phyloP scores from a whole-genome alignment of 2,888 invertebrate genomes.

The Timema cristinae region DNA sequence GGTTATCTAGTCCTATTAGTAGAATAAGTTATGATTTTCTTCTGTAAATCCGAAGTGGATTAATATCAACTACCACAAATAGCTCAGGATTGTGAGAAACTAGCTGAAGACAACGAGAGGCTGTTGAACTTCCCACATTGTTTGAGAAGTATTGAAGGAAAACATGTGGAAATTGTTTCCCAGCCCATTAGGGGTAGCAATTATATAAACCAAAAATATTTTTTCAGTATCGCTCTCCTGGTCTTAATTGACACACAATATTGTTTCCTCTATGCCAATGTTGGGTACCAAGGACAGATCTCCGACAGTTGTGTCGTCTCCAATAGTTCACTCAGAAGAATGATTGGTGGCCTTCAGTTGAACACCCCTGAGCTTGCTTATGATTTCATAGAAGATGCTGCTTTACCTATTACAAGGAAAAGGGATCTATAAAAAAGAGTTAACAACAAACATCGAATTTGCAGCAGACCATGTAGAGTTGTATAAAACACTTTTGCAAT shows the following conservation, averaged over 20 bases:
- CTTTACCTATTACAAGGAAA: conserved; percentile 3
- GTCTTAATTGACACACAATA: background rate
- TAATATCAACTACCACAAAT: background rate
- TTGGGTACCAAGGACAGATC: background rate
- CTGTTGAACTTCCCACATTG: conserved; percentile 2
- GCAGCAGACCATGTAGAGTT: too few species aligned
- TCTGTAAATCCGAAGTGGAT: too few species aligned
- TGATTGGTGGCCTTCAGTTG: background rate
- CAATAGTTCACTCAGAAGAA: background rate
- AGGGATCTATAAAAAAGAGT: too few species aligned
- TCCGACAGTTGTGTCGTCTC: background rate
- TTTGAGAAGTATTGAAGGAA: conserved; percentile 10
- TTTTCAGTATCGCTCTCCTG: conserved; percentile 9
- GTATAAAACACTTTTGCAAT: too few species aligned
- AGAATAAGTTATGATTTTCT: too few species aligned
- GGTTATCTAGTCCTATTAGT: too few species aligned
- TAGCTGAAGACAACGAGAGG: background rate
- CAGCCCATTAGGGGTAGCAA: conserved; percentile 1
- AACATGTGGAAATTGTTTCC: background rate
- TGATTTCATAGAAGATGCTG: conserved; percentile 3
- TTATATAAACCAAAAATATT: background rate
- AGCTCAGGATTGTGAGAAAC: conserved; percentile 1
- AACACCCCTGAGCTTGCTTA: conserved; percentile 9
- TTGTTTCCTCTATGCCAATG: conserved; percentile 5
- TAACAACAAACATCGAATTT: too few species aligned